A percentile compares a stretch with the other conserved stretches of the same genome.
Conservation (phyloP, 1,140 invertebrate species). For the Drosophila repleta region DNA sequence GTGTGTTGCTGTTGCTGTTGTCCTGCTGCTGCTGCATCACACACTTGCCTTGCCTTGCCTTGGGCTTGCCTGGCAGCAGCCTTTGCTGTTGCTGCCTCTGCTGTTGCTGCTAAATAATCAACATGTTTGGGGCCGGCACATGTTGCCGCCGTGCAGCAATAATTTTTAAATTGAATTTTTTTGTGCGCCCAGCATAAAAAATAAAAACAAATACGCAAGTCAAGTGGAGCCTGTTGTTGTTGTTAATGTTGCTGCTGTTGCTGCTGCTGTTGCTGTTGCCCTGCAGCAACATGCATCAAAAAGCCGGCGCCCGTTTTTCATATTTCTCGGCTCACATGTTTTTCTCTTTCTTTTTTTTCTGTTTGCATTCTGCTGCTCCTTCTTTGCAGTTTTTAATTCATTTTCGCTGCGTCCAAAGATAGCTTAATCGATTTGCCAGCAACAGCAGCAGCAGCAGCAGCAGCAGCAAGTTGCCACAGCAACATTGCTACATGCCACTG, state of each 20-base stretch:
- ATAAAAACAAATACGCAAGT: slow-evolving; percentile 64
- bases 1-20: slow-evolving; percentile 5
- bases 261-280: slow-evolving; percentile 48
- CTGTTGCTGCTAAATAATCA: slow-evolving; percentile 69
- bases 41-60: slow-evolving; percentile 37
- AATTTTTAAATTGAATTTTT: slow-evolving; percentile 82
- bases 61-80: slow-evolving; percentile 28
- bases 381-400: slow-evolving; percentile 67
- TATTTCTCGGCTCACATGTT: slow-evolving; percentile 67
- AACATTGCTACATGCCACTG: slow-evolving; percentile 51
- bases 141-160: slow-evolving; percentile 77
- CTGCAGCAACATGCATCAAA: slow-evolving; percentile 78
- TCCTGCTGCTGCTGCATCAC: slow-evolving; percentile 4
- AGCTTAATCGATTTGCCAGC: slow-evolving; percentile 80
- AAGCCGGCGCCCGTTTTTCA: slow-evolving; percentile 75
- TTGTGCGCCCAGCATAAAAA: slow-evolving; percentile 40
- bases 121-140: slow-evolving; percentile 66
- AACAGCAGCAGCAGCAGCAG: slow-evolving; percentile 25
- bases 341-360: no score
- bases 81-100: slow-evolving; percentile 27
- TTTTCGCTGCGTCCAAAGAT: slow-evolving; percentile 64
- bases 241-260: neutral
- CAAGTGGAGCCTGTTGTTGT: slow-evolving; percentile 20
- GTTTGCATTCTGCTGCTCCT: slow-evolving; percentile 25
- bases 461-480: slow-evolving; percentile 37